A percentile compares a stretch with the other conserved stretches of the same genome.
Conservation (phyloP, 1,140 invertebrate genomes). For the Heterodera carotae region DNA sequence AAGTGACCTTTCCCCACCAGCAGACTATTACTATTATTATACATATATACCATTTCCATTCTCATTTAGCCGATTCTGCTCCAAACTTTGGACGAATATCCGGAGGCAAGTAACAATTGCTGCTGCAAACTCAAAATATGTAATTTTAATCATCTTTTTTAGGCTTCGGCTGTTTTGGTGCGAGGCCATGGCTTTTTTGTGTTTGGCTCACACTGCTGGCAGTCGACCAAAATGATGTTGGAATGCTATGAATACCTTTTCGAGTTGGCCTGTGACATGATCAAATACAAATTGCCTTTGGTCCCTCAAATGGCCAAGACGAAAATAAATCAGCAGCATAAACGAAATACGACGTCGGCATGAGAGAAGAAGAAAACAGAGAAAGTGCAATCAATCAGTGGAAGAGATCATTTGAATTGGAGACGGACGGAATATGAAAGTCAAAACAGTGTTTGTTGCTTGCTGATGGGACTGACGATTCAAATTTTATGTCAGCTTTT, state of each 20-base stretch:
- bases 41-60: conserved; percentile 69
- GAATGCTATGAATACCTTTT: conserved; percentile 42
- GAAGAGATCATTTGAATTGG: too few species aligned
- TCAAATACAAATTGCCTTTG: conserved; percentile 28
- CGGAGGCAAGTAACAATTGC: conserved; percentile 75
- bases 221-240: conserved; percentile 91
- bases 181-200: conserved; percentile 93
- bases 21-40: not conserved
- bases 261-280: conserved; percentile 40
- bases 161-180: conserved; percentile 86
- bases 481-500: too few species aligned
- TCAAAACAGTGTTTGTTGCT: too few species aligned
- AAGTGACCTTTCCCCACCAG: not conserved
- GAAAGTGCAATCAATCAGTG: not conserved
- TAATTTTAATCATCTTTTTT: conserved; percentile 69
- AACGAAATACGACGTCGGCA: not conserved
- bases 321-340: not conserved
- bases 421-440: too few species aligned
- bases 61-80: conserved; percentile 82
- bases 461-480: too few species aligned
- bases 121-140: not conserved
- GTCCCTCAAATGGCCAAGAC: conserved; percentile 1
- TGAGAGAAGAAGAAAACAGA: not conserved
- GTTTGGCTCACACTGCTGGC: conserved; percentile 87
- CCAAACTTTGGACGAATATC: conserved; percentile 83